phyloP scores from a whole-genome alignment of 2,888 invertebrate species.

The Himalopsyche tibetana region DNA sequence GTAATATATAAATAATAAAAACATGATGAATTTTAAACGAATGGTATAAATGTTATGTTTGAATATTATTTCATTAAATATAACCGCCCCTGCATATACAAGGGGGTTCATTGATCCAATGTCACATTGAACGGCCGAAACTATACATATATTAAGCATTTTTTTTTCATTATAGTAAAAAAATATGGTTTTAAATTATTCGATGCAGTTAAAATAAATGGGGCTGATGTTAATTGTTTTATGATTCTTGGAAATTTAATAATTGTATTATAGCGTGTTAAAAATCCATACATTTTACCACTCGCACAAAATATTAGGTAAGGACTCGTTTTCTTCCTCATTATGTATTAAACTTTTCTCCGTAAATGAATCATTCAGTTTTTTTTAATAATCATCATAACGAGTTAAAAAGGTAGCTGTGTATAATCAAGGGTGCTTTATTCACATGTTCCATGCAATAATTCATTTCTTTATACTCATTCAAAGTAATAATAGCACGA shows the following conservation, averaged over 20 bases:
- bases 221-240: no score
- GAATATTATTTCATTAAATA: no score
- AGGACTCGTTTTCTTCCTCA: background rate
- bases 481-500: conserved; percentile 30
- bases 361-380: conserved; percentile 1
- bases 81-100: no score
- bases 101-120: no score
- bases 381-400: conserved; percentile 6
- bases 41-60: no score
- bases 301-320: background rate
- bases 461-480: conserved; percentile 26
- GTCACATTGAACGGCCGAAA: no score
- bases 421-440: conserved; percentile 34
- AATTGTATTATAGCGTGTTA: background rate
- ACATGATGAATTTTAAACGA: no score
- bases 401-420: conserved; percentile 9
- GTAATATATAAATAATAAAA: no score
- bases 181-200: no score
- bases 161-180: no score
- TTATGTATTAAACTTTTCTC: background rate
- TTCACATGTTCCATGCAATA: conserved; percentile 10
- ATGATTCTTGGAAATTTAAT: background rate
- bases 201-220: no score
- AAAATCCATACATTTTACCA: background rate
- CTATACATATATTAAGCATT: no score